These are phyloP conservation scores for Elanus axillaris DNA, from an alignment of 2,113 vertebrate species.

Conservation along the genomic window DNA sequence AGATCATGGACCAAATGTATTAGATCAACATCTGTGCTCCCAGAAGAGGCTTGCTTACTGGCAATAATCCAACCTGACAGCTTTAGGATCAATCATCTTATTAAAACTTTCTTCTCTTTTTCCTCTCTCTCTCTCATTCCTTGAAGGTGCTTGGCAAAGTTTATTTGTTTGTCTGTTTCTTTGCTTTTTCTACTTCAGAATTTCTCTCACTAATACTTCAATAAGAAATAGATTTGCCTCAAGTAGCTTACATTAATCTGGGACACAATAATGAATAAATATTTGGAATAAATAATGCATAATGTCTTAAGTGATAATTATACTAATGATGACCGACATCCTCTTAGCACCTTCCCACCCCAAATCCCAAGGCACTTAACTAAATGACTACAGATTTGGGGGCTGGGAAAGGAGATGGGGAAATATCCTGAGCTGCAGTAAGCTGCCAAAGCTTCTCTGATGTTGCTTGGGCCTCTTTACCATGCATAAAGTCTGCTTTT, in stretches of 20 bases:
- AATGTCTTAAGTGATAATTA: constrained; percentile 33
- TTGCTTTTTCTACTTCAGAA: constrained; percentile 21
- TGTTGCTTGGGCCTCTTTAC: not conserved
- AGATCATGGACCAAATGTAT: constrained; percentile 19
- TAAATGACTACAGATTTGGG: not conserved
- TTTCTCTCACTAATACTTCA: not conserved
- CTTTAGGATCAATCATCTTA: constrained; percentile 52
- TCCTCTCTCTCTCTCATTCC: not conserved
- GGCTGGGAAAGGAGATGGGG: not conserved
- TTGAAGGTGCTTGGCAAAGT: constrained; percentile 5
- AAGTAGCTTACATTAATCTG: constrained; percentile 43
- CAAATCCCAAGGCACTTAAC: not conserved
- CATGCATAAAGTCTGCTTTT: not conserved
- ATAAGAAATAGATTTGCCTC: constrained; percentile 42
- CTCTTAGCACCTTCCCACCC: not conserved
- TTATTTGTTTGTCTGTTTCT: not conserved
- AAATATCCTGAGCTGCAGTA: not conserved
- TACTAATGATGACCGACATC: constrained; percentile 21
- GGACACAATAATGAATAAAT: constrained; percentile 56
- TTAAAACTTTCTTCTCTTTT: constrained; percentile 26
- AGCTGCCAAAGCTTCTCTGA: not conserved
- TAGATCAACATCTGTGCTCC: constrained; percentile 44
- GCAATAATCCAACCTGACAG: constrained; percentile 35
- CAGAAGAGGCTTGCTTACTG: constrained; percentile 36
- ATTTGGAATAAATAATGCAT: constrained; percentile 53